Conservation (phyloP, 2,797 vertebrate genomes). For the Eleutherodactylus coqui region DNA sequence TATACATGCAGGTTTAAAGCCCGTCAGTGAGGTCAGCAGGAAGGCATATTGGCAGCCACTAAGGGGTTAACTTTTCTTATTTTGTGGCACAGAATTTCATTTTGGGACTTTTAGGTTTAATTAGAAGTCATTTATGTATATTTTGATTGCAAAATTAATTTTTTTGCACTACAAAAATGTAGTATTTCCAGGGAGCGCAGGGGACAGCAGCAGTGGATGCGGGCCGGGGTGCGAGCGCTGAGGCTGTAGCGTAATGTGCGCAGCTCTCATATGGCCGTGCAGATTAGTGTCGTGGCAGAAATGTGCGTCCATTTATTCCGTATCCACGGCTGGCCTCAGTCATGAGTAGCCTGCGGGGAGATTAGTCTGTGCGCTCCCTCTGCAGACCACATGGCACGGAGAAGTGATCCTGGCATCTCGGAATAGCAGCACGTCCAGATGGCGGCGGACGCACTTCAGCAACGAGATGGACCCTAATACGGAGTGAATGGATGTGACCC, state of each 20-base stretch:
- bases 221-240: no score
- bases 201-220: no score
- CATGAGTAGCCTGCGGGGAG: background rate
- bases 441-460: background rate
- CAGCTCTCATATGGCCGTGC: background rate
- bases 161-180: no score
- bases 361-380: conserved; percentile 32
- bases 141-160: no score
- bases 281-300: background rate
- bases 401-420: conserved; percentile 28
- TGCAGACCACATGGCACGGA: conserved; percentile 42
- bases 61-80: no score
- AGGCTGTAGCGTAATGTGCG: background rate
- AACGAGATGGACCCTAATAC: background rate
- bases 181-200: no score
- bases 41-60: no score
- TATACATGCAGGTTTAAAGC: no score
- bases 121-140: no score
- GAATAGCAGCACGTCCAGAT: conserved; percentile 49
- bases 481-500: background rate
- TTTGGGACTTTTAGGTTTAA: no score
- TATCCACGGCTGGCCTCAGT: background rate
- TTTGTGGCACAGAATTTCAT: background rate
- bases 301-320: background rate
- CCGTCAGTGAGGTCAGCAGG: no score